Evolutionary conservation across 2,888 invertebrate species (phyloP), one percentile per base, ranked within the genome.

Genomic region (Nomada ferruginata): DNA sequence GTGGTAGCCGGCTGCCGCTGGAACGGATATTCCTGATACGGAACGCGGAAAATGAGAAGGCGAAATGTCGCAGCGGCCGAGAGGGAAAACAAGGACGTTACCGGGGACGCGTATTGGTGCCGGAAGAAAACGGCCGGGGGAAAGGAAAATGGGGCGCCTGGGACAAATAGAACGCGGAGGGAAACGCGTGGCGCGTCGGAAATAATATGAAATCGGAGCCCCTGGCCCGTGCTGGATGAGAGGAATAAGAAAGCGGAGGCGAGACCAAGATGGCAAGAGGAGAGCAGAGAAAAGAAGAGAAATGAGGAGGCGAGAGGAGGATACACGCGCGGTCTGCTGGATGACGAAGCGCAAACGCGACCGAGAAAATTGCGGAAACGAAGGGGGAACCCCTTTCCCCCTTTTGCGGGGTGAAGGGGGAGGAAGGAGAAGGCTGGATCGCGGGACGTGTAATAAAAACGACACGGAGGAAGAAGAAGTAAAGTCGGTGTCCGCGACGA

Each of bases 281-380:
- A 36, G 36, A 5, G 29, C 29, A 29, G 0, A 7, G 29, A 29
- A 29, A 7, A 5, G 29, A 29, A 29, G 29, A 1, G 36, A 36
- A 7, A 7, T 7, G 29, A 29, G 5, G 3, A 29, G 36, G 0
- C 36, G 36, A 36, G 47, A 15, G 29, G 55, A 59, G 26, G 26
- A 63, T 44, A 55, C 63, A 18, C 52, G n/a, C 18, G 52, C 10
- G 64, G 15, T 4, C 26, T 10, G 44, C 60, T 69, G 47, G 78
- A 77, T 61, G 79, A 61, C 79, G 71, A 55, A 15, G 65, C 60
- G 70, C 71, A 61, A 66, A 77, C 77, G 60, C 63, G 57, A 52
- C 18, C 57, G 60, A 57, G 66, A 42, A 61, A 75, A 78, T 78
- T 76, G 57, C 52, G 42, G 65, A 52, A 66, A 66, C 57, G 72